phyloP scores from a whole-genome alignment of 2,888 invertebrate species.

The Torymus tubicola region DNA sequence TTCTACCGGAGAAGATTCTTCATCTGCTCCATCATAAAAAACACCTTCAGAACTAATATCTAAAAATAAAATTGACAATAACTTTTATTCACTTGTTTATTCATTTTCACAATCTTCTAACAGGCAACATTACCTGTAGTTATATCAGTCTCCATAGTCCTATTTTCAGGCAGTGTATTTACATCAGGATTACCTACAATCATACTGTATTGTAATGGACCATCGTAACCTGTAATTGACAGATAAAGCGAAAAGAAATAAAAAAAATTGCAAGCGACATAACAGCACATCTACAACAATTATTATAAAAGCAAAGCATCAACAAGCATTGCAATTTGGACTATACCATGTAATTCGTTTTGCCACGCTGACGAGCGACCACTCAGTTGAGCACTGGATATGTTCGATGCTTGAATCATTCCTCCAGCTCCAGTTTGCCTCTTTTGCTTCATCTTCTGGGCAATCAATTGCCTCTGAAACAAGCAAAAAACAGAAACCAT shows the following conservation, averaged over 20 bases:
- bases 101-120: no score
- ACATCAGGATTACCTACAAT: slow-evolving; percentile 87
- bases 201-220: slow-evolving; percentile 91
- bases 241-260: background rate
- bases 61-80: slow-evolving; percentile 52
- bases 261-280: slow-evolving; percentile 12
- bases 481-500: background rate
- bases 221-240: slow-evolving; percentile 85
- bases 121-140: slow-evolving; percentile 62
- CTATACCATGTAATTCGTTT: slow-evolving; percentile 83
- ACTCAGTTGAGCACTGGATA: slow-evolving; percentile 83
- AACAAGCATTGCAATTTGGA: no score
- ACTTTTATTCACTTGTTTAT: background rate
- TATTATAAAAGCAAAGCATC: background rate
- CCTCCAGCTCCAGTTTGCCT: slow-evolving; percentile 86
- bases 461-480: slow-evolving; percentile 88
- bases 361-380: slow-evolving; percentile 82
- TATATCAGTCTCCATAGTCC: slow-evolving; percentile 69
- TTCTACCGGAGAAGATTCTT: slow-evolving; percentile 77
- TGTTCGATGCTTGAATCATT: slow-evolving; percentile 91
- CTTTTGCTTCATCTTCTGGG: slow-evolving; percentile 92
- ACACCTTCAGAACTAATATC: slow-evolving; percentile 69
- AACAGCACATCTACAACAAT: background rate
- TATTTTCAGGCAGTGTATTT: slow-evolving; percentile 68
- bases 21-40: slow-evolving; percentile 73